Evolutionary conservation across 2,113 vertebrate genomes (phyloP).

Genomic region (Emydocephalus ijimae): DNA sequence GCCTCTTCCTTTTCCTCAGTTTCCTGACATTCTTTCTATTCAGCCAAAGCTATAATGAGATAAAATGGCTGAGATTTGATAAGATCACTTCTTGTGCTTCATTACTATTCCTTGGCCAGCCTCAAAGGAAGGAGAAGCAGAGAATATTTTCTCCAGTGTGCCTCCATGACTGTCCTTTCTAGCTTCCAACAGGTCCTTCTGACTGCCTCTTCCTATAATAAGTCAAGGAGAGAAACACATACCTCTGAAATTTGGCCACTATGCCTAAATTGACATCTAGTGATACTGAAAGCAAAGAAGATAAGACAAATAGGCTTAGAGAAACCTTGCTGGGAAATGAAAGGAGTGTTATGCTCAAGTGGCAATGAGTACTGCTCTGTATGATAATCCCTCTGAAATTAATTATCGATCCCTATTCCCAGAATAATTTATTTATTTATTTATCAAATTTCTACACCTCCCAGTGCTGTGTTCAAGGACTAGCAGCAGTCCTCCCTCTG

Average conservation of each 20-base stretch:
- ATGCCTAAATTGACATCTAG: background rate
- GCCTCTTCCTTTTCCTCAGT: background rate
- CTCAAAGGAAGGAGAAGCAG: background rate
- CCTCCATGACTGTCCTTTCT: background rate
- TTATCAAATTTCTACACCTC: background rate
- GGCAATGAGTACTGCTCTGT: background rate
- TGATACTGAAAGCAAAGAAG: background rate
- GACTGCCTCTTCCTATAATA: background rate
- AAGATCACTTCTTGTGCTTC: background rate
- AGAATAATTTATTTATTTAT: background rate
- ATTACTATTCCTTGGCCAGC: background rate
- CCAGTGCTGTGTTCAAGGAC: too few relatives aligned
- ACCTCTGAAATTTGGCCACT: background rate
- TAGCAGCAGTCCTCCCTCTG: too few relatives aligned
- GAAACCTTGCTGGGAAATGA: background rate
- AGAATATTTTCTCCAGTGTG: background rate
- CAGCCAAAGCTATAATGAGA: background rate
- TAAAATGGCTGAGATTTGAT: background rate
- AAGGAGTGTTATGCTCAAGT: background rate
- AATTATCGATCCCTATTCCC: background rate
- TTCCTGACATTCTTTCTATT: background rate
- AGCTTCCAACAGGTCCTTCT: background rate
- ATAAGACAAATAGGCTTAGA: background rate
- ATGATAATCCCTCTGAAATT: background rate
- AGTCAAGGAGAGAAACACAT: background rate